These are phyloP conservation scores for Adelognathus sp. DNA, from an alignment of 2,888 invertebrate species.

Conservation along the genomic window DNA sequence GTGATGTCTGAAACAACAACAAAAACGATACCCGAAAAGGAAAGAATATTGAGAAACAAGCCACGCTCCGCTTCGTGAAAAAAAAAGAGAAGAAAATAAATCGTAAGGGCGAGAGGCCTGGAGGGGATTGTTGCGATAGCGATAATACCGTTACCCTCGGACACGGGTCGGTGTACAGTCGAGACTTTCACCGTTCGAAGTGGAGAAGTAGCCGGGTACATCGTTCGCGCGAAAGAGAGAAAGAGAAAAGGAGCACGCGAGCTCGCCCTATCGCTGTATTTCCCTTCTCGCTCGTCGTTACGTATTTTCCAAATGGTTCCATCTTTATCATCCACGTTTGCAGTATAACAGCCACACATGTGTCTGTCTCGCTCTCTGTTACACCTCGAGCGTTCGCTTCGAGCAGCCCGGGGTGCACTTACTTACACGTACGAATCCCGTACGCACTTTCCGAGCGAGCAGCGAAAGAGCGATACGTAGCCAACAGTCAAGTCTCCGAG, in stretches of 20 bases:
- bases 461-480: slow-evolving; percentile 11
- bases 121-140: slow-evolving; percentile 58
- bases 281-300: slow-evolving; percentile 58
- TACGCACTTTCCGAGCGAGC: slow-evolving; percentile 53
- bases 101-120: slow-evolving; percentile 60
- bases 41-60: neutral
- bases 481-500: slow-evolving; percentile 37
- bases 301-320: slow-evolving; percentile 7
- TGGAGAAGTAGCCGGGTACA: slow-evolving; percentile 31
- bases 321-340: slow-evolving; percentile 47
- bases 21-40: neutral
- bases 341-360: slow-evolving; percentile 44
- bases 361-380: slow-evolving; percentile 40
- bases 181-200: slow-evolving; percentile 64
- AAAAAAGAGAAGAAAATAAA: slow-evolving; percentile 14
- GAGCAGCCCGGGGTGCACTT: slow-evolving; percentile 54
- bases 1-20: neutral
- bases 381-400: slow-evolving; percentile 32
- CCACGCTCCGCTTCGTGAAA: no score
- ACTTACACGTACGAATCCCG: slow-evolving; percentile 51
- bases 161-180: slow-evolving; percentile 60
- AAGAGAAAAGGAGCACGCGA: slow-evolving; percentile 64
- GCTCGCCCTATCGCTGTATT: slow-evolving; percentile 58
- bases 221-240: slow-evolving; percentile 1
- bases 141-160: slow-evolving; percentile 65